Evolutionary conservation across 2,797 vertebrate species (phyloP).

Genomic region (Diglossa cyanea): DNA sequence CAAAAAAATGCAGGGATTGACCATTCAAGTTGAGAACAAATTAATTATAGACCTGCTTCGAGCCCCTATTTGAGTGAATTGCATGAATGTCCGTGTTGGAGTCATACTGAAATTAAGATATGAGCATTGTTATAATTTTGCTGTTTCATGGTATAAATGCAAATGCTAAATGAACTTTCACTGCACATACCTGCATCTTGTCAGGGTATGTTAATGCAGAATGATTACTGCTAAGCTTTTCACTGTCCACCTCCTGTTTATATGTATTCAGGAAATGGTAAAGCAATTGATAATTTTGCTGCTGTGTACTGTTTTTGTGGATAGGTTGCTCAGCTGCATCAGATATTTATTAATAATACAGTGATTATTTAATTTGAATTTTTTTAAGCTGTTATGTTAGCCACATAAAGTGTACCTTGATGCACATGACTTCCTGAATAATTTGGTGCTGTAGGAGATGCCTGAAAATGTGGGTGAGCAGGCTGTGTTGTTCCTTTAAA

Average conservation of each 20-base stretch:
- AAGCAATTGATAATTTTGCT: neutral
- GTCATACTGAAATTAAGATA: neutral
- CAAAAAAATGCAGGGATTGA: neutral
- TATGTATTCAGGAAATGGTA: neutral
- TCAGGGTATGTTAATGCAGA: neutral
- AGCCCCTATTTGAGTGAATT: neutral
- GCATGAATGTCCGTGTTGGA: neutral
- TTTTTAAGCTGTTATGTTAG: neutral
- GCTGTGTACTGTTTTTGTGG: neutral
- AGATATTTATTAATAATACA: constrained; percentile 34
- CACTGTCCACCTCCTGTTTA: neutral
- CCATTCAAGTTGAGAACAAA: neutral
- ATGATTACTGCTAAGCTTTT: neutral
- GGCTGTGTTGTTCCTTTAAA: constrained; percentile 44
- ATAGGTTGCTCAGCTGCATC: constrained; percentile 12
- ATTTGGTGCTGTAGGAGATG: constrained; percentile 4
- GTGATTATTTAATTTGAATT: constrained; percentile 16
- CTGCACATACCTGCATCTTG: neutral
- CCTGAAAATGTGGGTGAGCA: constrained; percentile 20
- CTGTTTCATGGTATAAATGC: neutral
- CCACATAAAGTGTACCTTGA: constrained; percentile 5
- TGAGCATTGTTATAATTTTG: neutral
- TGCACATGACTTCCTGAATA: constrained; percentile 25
- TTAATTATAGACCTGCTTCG: neutral
- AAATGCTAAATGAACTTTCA: neutral